Conservation (phyloP, 1,140 invertebrate genomes). For the Oryzaephilus surinamensis region DNA sequence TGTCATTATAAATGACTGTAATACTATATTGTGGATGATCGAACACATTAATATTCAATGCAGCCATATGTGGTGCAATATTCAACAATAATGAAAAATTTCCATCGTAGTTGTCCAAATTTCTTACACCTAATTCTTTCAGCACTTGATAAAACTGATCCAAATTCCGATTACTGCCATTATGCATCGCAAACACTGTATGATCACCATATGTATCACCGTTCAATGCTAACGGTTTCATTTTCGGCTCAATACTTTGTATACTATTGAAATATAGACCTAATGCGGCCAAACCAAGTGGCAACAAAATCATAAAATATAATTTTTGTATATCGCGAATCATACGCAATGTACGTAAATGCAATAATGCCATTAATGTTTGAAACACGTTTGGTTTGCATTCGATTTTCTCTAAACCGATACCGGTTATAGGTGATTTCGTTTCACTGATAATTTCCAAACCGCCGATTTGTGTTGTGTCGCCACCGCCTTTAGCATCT, state of each 20-base stretch:
- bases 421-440: constrained; percentile 31
- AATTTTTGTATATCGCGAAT: constrained; percentile 47
- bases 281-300: constrained; percentile 51
- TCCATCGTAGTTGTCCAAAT: constrained; percentile 47
- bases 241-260: constrained; percentile 48
- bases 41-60: constrained; percentile 49
- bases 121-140: constrained; percentile 35
- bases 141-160: constrained; percentile 33
- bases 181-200: constrained; percentile 40
- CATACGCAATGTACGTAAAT: constrained; percentile 43
- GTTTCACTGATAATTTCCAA: constrained; percentile 29
- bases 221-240: constrained; percentile 49
- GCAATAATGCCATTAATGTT: constrained; percentile 43
- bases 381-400: constrained; percentile 41
- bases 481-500: constrained; percentile 22
- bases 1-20: constrained; percentile 67
- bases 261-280: constrained; percentile 58
- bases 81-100: constrained; percentile 50
- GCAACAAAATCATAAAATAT: constrained; percentile 49
- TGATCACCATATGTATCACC: constrained; percentile 40
- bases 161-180: constrained; percentile 33
- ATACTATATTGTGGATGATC: constrained; percentile 42
- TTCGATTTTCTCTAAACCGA: constrained; percentile 44
- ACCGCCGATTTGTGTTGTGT: constrained; percentile 21
- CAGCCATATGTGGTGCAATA: constrained; percentile 52